A percentile compares a stretch with the other conserved stretches of the same genome.
Conservation (phyloP, 2,888 invertebrate species). For the Cerceris rybyensis region DNA sequence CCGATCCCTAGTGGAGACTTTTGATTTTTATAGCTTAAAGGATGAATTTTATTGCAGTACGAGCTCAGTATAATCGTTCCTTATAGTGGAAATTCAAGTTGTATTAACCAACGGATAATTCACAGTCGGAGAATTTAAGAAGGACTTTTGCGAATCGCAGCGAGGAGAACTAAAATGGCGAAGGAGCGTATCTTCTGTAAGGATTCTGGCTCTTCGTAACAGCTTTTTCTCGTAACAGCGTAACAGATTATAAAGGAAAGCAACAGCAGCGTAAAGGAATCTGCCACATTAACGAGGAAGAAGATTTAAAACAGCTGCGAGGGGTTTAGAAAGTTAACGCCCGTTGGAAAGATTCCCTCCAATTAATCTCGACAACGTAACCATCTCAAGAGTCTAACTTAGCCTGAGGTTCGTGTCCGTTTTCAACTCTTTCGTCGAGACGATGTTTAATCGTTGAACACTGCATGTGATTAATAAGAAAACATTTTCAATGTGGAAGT, state of each 20-base stretch:
- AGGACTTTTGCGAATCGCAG: neutral
- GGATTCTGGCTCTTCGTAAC: neutral
- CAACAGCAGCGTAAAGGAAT: conserved; percentile 9
- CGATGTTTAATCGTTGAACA: no score
- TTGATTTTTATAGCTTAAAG: no score
- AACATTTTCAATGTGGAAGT: no score
- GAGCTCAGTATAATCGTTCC: no score
- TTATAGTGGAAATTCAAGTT: no score
- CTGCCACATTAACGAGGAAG: conserved; percentile 22
- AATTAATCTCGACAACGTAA: conserved; percentile 39
- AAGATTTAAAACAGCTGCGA: conserved; percentile 29
- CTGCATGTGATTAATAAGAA: no score
- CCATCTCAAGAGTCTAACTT: conserved; percentile 13
- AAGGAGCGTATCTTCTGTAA: no score
- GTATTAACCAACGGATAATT: no score
- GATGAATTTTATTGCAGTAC: no score
- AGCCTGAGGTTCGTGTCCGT: conserved; percentile 1
- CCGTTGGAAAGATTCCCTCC: conserved; percentile 5
- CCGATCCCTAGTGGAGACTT: no score
- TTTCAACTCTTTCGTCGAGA: conserved; percentile 6
- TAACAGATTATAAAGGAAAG: neutral
- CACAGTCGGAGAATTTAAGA: neutral
- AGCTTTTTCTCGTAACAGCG: neutral
- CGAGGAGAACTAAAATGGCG: neutral
- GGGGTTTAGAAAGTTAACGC: conserved; percentile 1